Conservation (phyloP, 2,888 invertebrate species). For the Lochmaea capreae region DNA sequence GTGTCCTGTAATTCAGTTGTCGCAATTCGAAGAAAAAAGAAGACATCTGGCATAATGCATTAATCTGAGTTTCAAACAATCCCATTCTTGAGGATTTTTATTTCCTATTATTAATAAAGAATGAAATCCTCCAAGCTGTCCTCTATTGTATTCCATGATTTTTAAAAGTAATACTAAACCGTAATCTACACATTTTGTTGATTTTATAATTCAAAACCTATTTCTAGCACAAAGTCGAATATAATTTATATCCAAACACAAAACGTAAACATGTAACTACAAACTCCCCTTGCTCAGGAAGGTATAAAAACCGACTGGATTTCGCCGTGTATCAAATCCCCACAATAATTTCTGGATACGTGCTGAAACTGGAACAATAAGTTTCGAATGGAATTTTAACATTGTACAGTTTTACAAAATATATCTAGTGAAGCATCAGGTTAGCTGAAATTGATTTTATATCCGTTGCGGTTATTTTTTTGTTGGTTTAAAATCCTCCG, state of each 20-base stretch:
- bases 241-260: not conserved
- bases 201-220: not conserved
- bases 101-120: no score
- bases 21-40: no score
- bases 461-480: constrained; percentile 15
- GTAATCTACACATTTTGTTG: no score
- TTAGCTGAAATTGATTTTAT: constrained; percentile 21
- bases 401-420: constrained; percentile 28
- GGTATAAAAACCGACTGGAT: not conserved
- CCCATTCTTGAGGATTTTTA: no score
- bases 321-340: not conserved
- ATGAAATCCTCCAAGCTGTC: no score
- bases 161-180: no score
- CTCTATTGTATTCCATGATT: no score
- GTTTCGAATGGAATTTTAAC: constrained; percentile 9
- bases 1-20: no score
- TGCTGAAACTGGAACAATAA: constrained; percentile 1
- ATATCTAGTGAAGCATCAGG: constrained; percentile 16
- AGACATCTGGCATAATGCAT: no score
- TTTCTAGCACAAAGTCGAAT: not conserved
- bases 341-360: constrained; percentile 21
- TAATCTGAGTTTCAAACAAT: no score
- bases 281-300: not conserved
- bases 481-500: constrained; percentile 2
- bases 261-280: not conserved